These are phyloP conservation scores for Coptodon rendalli DNA, from an alignment of 2,113 vertebrate genomes.

Conservation along the genomic window DNA sequence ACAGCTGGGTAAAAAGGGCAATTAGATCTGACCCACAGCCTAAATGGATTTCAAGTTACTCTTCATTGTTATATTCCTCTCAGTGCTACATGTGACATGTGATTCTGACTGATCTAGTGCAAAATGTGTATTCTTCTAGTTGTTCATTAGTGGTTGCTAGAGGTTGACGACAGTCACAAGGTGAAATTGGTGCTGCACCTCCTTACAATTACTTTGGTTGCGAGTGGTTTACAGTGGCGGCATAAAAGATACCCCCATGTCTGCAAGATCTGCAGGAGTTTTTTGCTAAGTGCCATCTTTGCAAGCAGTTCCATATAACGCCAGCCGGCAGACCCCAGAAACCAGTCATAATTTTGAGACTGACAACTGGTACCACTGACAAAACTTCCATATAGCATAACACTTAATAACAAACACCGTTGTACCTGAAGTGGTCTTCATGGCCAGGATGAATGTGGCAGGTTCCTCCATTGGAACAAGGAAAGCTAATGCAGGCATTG, in stretches of 20 bases:
- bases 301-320: not conserved
- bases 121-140: not conserved
- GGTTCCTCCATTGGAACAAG: constrained; percentile 88
- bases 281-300: not conserved
- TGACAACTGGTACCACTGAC: rapidly evolving
- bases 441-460: constrained; percentile 83
- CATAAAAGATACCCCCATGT: not conserved
- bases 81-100: not conserved
- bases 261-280: not conserved
- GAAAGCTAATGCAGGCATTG: constrained; percentile 89
- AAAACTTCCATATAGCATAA: rapidly evolving
- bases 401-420: not conserved
- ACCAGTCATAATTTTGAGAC: not conserved
- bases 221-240: rapidly evolving
- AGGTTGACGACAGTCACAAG: rapidly evolving
- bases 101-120: not conserved
- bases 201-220: not conserved
- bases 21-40: not conserved
- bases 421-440: constrained; percentile 90
- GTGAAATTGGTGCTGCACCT: not conserved
- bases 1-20: not conserved
- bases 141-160: not conserved
- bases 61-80: not conserved
- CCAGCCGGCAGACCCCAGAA: not conserved
- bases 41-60: not conserved